Evolutionary conservation across 2,888 invertebrate species (phyloP).

Genomic region (Idaea straminata): DNA sequence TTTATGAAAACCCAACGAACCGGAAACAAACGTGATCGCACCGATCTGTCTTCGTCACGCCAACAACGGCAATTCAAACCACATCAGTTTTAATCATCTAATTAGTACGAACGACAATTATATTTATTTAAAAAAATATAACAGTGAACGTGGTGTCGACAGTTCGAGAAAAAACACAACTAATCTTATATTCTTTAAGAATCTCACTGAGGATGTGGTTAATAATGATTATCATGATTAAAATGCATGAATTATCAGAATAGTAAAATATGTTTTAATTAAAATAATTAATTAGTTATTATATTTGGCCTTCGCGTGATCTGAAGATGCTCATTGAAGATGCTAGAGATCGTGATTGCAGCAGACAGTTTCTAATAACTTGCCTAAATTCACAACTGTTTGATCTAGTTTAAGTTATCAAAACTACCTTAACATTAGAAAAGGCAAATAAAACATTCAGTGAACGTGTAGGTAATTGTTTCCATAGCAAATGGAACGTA

Average conservation of each 20-base stretch:
- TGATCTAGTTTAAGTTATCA: not conserved
- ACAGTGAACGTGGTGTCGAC: not conserved
- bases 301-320: constrained; percentile 24
- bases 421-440: not conserved
- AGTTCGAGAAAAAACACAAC: not conserved
- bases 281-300: constrained; percentile 15
- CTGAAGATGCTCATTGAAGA: constrained; percentile 5
- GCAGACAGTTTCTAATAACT: not conserved
- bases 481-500: not conserved
- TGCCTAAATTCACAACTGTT: not conserved
- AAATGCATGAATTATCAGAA: constrained; percentile 11
- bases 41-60: not conserved
- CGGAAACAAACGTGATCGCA: not conserved
- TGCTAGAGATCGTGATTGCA: constrained; percentile 5
- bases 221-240: constrained; percentile 20
- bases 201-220: constrained; percentile 25
- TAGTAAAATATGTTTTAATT: constrained; percentile 17
- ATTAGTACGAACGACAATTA: not conserved
- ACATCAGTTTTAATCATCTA: not conserved
- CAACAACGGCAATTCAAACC: not conserved
- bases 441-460: not conserved
- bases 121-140: not conserved
- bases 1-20: constrained; percentile 3
- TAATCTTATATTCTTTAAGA: not conserved
- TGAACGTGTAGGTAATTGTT: not conserved